These are phyloP conservation scores for Myotis lucifugus DNA, from an alignment of 2,113 vertebrate genomes.

Conservation along the genomic window DNA sequence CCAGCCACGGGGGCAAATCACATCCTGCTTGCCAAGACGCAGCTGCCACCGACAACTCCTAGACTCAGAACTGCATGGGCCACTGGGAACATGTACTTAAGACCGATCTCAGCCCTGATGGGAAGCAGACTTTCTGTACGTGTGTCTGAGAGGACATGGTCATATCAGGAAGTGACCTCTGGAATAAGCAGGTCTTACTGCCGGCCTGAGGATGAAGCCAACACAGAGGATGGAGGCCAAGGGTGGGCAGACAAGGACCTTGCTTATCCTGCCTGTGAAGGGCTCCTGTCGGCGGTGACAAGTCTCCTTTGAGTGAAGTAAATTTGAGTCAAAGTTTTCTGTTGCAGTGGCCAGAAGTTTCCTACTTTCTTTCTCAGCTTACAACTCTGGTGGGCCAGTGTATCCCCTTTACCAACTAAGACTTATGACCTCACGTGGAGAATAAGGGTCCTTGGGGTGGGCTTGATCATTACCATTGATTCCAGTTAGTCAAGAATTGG, in stretches of 20 bases:
- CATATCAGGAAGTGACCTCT: too few species aligned
- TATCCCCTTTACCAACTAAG: accelerated
- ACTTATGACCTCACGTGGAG: accelerated
- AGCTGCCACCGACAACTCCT: background rate
- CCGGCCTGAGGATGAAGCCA: background rate
- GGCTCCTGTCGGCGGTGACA: too few species aligned
- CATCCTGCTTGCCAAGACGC: background rate
- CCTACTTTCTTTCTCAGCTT: background rate
- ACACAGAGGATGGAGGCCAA: accelerated
- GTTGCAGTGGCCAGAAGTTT: too few species aligned
- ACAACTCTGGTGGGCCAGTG: accelerated
- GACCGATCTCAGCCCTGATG: accelerated
- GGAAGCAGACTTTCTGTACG: background rate
- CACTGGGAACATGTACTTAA: background rate
- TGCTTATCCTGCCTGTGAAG: accelerated
- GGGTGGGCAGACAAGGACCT: too few species aligned
- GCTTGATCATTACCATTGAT: background rate
- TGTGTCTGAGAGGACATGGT: accelerated
- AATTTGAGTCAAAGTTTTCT: background rate
- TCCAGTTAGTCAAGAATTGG: background rate
- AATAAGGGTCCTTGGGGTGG: too few species aligned
- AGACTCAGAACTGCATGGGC: background rate
- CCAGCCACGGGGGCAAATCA: slow-evolving; percentile 34
- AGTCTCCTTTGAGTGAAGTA: background rate
- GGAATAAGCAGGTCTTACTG: background rate